These are phyloP conservation scores for Siniperca undulata DNA, from an alignment of 2,797 vertebrate species.

Conservation along the genomic window DNA sequence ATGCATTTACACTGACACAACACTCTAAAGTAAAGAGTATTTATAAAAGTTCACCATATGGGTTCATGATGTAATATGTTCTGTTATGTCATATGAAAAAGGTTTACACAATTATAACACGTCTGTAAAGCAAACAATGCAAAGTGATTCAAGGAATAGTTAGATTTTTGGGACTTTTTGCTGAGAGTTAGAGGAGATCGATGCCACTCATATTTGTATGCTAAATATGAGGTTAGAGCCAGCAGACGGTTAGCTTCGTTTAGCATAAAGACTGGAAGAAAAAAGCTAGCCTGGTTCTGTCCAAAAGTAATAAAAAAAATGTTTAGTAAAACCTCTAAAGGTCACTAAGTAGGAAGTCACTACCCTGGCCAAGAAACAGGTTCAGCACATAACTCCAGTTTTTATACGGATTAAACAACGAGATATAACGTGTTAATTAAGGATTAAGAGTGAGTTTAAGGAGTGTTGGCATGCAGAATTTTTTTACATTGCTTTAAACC, in stretches of 20 bases:
- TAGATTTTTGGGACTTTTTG: neutral
- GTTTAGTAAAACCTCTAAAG: neutral
- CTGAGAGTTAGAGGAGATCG: neutral
- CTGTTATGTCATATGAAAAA: neutral
- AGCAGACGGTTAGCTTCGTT: neutral
- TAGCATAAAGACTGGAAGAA: neutral
- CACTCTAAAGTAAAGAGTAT: too few species aligned
- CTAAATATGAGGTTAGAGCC: neutral
- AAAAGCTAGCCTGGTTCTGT: neutral
- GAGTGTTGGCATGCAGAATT: too few species aligned
- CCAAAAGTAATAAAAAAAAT: neutral
- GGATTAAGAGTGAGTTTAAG: too few species aligned
- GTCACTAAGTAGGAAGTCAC: neutral
- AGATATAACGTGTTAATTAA: too few species aligned
- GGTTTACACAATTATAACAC: neutral
- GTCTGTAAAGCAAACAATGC: neutral
- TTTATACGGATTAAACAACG: too few species aligned
- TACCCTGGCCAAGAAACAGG: neutral
- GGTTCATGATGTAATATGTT: neutral
- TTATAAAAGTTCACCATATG: neutral
- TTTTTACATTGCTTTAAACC: neutral
- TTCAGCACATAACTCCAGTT: too few species aligned
- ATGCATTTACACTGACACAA: constrained; percentile 2
- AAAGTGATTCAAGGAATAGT: neutral
- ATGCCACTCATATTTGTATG: neutral